A percentile compares a stretch with the other conserved stretches of the same genome.
Evolutionary conservation across 2,888 invertebrate genomes (phyloP).

Genomic region (Hemaris fuciformis): DNA sequence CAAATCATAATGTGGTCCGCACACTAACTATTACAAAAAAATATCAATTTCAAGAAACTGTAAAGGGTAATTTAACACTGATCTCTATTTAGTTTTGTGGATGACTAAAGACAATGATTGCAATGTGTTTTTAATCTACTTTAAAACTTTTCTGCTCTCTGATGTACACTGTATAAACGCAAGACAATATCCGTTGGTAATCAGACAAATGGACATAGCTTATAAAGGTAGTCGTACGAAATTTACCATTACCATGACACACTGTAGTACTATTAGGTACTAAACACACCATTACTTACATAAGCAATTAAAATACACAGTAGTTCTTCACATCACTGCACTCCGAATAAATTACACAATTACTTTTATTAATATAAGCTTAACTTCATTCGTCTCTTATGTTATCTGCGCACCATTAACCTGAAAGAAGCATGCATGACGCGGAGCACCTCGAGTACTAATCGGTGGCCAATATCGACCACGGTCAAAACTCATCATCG

Average conservation of each 20-base stretch:
- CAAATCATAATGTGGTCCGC: background rate
- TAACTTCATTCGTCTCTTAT: conserved; percentile 24
- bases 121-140: background rate
- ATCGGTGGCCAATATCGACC: background rate
- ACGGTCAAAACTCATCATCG: background rate
- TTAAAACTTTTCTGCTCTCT: background rate
- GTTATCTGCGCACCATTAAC: background rate
- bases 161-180: background rate
- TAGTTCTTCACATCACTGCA: conserved; percentile 34
- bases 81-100: background rate
- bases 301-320: conserved; percentile 25
- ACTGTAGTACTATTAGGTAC: conserved; percentile 6
- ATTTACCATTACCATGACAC: conserved; percentile 24
- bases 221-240: background rate
- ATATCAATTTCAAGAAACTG: background rate
- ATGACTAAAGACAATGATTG: background rate
- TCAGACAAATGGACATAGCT: background rate
- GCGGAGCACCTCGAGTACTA: background rate
- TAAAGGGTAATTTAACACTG: no score
- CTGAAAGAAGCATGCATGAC: background rate
- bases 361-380: conserved; percentile 33
- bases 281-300: conserved; percentile 22
- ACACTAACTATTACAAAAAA: background rate
- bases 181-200: background rate
- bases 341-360: conserved; percentile 41